Base-by-base conservation (phyloP, 2,888 invertebrate genomes). In the Diachrysia chrysitis region DNA sequence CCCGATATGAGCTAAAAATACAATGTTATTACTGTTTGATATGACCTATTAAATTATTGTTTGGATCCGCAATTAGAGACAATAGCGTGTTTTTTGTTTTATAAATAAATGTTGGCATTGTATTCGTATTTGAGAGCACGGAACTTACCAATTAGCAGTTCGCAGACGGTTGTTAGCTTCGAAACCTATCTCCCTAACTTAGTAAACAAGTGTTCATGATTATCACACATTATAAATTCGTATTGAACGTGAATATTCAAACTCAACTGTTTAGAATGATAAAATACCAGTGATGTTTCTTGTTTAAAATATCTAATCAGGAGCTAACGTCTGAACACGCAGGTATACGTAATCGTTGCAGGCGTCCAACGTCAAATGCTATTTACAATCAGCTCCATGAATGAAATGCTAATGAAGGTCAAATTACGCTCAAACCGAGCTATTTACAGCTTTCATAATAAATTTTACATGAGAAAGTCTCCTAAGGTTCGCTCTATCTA, bases 1-100 rank as follows among this genome's bases (percentile, higher is more conserved):
- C 64, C 63, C 67, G 55, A 67, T 71, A 63, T 17, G 32, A 62
- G 66, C 61, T 58, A 71, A 73, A 78, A 73, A 81, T 63, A 76
- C 55, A 57, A 10, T 66, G 23, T 56, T 55, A 37, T n/a, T 58
- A 55, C 55, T 62, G 59, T 78, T 69, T 54, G 17, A 64, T 66
- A 73, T 64, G 71, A 57, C 79, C 79, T 65, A 78, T 23, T 35
- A 58, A 63, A 29, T 59, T 42, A 32, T 37, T 63, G 25, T 63
- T 35, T 32, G 17, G 54, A 46, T 63, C 42, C 55, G n/a, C 60
- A 35, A 23, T 61, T 37, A 14, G 19, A 56, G 17, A 63, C 58
- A 75, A 46, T 48, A 53, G 42, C 56, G 32, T 68, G 35, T 72
- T 42, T 67, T 53, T 29, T 23, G 29, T 17, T 53, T 53, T 55